A percentile compares a stretch with the other conserved stretches of the same genome.
Conservation (phyloP, 2,113 vertebrate genomes). For the Echinops telfairi region DNA sequence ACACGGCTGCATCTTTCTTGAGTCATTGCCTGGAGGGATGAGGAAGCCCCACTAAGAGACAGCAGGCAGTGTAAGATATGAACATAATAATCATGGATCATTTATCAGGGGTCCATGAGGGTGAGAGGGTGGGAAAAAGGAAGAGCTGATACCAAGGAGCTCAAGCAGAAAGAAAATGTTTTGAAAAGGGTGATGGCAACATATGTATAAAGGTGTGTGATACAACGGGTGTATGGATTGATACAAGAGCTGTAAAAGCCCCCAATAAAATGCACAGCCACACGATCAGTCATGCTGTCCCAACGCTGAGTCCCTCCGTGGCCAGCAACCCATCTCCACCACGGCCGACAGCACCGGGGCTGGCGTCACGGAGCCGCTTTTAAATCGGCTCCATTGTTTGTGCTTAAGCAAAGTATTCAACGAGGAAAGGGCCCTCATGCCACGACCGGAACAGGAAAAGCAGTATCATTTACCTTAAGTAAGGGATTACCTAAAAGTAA, state of each 20-base stretch:
- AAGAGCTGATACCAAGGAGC: too few species aligned
- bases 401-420: slow-evolving; percentile 64
- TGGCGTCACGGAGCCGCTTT: slow-evolving; percentile 64
- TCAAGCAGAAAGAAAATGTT: too few species aligned
- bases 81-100: too few species aligned
- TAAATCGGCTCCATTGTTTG: slow-evolving; percentile 69
- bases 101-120: too few species aligned
- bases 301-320: neutral
- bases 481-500: slow-evolving; percentile 81
- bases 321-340: neutral
- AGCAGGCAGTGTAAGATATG: too few species aligned
- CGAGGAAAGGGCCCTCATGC: slow-evolving; percentile 79
- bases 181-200: too few species aligned
- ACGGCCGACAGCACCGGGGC: neutral
- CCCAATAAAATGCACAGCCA: neutral
- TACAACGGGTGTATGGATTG: too few species aligned
- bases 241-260: too few species aligned
- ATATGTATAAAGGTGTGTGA: too few species aligned
- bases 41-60: neutral
- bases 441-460: slow-evolving; percentile 74
- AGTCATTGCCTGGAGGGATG: neutral
- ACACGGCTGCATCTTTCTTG: too few species aligned
- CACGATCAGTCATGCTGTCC: neutral
- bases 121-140: too few species aligned
- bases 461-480: slow-evolving; percentile 73